phyloP scores from a whole-genome alignment of 2,797 vertebrate species.

The Mycteria americana region DNA sequence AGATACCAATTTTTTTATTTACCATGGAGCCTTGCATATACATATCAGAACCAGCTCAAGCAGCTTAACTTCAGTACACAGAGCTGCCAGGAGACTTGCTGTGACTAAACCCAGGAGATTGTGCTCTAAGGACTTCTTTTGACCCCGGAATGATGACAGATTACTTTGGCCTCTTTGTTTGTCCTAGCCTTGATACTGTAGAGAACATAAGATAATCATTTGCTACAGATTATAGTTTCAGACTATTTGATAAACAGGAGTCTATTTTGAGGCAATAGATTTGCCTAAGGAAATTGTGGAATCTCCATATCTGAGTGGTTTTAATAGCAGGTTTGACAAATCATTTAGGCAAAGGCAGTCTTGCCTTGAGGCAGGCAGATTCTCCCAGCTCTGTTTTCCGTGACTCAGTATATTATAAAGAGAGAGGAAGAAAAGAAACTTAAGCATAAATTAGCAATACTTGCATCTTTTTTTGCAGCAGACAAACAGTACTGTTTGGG shows the following conservation, averaged over 20 bases:
- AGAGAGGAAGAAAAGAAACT: not conserved
- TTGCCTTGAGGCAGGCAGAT: not conserved
- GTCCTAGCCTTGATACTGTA: not conserved
- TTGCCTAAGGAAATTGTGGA: slow-evolving; percentile 6
- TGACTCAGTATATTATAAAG: not conserved
- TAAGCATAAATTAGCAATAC: not conserved
- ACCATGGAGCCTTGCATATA: not conserved
- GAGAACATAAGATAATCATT: not conserved
- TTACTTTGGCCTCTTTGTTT: not conserved
- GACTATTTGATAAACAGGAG: slow-evolving; percentile 24
- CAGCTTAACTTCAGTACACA: not conserved
- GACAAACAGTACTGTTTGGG: not conserved
- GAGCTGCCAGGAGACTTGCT: not conserved
- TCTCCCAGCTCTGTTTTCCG: not conserved
- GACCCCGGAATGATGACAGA: not conserved
- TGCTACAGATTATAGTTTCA: slow-evolving; percentile 15
- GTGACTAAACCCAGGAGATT: not conserved
- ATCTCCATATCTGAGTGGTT: slow-evolving; percentile 2
- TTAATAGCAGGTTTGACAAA: slow-evolving; percentile 30
- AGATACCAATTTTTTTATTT: slow-evolving; percentile 24
- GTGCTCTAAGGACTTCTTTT: not conserved
- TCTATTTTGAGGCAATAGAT: slow-evolving; percentile 46
- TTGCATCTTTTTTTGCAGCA: not conserved
- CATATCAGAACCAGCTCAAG: not conserved
- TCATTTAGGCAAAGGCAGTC: not conserved